Conservation (phyloP, 2,888 invertebrate species). For the Apamea sordens region DNA sequence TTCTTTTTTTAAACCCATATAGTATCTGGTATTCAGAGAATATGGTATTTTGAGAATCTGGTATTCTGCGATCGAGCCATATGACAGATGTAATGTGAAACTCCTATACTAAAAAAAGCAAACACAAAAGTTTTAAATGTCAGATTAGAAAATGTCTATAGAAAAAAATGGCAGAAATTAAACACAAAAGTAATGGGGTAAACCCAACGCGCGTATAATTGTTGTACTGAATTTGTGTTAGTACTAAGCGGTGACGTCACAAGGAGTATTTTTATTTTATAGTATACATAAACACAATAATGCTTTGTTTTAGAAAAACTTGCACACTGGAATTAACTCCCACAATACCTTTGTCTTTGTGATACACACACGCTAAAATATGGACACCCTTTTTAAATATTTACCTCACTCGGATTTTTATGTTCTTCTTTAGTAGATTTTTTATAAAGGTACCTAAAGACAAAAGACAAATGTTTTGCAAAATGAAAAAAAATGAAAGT, state of each 20-base stretch:
- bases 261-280: constrained; percentile 39
- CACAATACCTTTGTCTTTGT: constrained; percentile 58
- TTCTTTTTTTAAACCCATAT: no score
- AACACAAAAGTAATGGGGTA: neutral
- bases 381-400: constrained; percentile 53
- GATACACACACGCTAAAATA: constrained; percentile 46
- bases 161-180: neutral
- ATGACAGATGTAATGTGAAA: no score
- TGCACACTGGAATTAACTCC: constrained; percentile 40
- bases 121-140: no score
- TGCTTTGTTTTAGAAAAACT: constrained; percentile 51
- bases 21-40: no score
- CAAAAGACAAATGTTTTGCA: constrained; percentile 1
- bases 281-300: constrained; percentile 32
- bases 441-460: constrained; percentile 3
- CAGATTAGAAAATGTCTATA: no score
- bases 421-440: constrained; percentile 23
- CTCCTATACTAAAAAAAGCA: no score
- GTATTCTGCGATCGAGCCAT: no score
- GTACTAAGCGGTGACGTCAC: constrained; percentile 27
- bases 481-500: neutral
- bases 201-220: neutral
- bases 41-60: no score
- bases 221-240: constrained; percentile 6
- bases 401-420: constrained; percentile 32